These are phyloP conservation scores for Drosophila lowei DNA, from an alignment of 1,140 invertebrate species.

Conservation along the genomic window DNA sequence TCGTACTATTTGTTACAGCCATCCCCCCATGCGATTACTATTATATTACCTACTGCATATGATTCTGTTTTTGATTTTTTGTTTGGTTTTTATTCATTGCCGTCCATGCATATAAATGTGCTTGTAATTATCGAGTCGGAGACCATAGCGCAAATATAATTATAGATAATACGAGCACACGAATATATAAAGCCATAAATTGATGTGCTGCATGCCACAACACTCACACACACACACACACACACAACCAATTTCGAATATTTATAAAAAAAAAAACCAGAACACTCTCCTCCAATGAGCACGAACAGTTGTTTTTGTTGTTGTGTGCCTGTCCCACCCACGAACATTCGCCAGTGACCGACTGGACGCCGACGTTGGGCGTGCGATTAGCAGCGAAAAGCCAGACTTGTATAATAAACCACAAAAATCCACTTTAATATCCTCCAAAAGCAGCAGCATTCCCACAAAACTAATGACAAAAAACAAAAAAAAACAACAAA, in stretches of 20 bases:
- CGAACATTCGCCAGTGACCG: constrained; percentile 7
- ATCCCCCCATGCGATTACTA: background rate
- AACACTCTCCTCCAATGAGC: constrained; percentile 39
- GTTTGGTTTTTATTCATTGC: constrained; percentile 42
- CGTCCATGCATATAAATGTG: constrained; percentile 59
- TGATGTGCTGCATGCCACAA: constrained; percentile 46
- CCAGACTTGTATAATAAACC: background rate
- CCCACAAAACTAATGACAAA: constrained; percentile 55
- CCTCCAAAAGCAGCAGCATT: constrained; percentile 55
- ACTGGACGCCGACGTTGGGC: constrained; percentile 27
- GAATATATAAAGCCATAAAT: constrained; percentile 39
- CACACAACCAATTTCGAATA: constrained; percentile 19
- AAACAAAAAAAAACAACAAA: background rate
- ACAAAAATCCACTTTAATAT: constrained; percentile 41
- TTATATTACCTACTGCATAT: constrained; percentile 33
- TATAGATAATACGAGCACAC: constrained; percentile 41
- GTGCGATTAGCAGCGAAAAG: constrained; percentile 48
- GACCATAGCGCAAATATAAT: constrained; percentile 57
- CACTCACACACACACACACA: constrained; percentile 12
- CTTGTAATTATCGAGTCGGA: constrained; percentile 58
- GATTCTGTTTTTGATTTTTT: constrained; percentile 25
- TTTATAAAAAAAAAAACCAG: constrained; percentile 21
- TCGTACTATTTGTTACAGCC: constrained; percentile 38
- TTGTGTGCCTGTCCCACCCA: constrained; percentile 26
- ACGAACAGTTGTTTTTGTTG: constrained; percentile 54